Conservation (phyloP, 2,888 invertebrate species). For the Zaprionus obscuricornis region DNA sequence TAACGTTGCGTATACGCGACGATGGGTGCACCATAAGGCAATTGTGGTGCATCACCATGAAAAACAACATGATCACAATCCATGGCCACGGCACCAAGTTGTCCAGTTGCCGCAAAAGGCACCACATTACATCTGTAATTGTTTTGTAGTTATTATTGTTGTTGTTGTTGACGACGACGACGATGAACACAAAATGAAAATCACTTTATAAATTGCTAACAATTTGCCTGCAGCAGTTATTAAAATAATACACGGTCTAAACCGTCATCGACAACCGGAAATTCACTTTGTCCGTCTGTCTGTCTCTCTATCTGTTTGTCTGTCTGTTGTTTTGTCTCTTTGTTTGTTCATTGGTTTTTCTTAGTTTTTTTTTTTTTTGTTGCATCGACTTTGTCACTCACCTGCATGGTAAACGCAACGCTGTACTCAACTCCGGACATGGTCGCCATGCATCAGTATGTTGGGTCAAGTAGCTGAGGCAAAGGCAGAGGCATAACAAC, state of each 20-base stretch:
- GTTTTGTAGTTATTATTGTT: constrained; percentile 51
- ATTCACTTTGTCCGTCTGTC: constrained; percentile 27
- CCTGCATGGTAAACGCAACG: constrained; percentile 90
- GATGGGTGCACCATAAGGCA: constrained; percentile 92
- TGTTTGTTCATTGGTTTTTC: too few relatives aligned
- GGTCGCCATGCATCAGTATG: constrained; percentile 86
- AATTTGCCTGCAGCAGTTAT: constrained; percentile 56
- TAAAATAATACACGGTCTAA: constrained; percentile 49
- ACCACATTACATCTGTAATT: constrained; percentile 84
- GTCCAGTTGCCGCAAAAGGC: constrained; percentile 84
- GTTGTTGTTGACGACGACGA: too few relatives aligned
- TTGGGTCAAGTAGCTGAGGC: constrained; percentile 73
- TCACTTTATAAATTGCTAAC: constrained; percentile 47
- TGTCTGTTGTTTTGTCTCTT: not conserved
- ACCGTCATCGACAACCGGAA: constrained; percentile 57
- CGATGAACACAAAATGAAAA: constrained; percentile 22
- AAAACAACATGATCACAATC: constrained; percentile 94
- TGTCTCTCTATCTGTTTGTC: constrained; percentile 4
- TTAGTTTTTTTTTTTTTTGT: too few relatives aligned
- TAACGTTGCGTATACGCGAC: constrained; percentile 91
- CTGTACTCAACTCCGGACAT: constrained; percentile 90
- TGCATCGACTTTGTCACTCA: constrained; percentile 71
- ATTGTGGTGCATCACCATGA: constrained; percentile 89
- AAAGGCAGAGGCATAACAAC: constrained; percentile 58
- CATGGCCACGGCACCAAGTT: constrained; percentile 86